Base-by-base conservation (phyloP, 2,113 vertebrate genomes). In the Coptodon rendalli region DNA sequence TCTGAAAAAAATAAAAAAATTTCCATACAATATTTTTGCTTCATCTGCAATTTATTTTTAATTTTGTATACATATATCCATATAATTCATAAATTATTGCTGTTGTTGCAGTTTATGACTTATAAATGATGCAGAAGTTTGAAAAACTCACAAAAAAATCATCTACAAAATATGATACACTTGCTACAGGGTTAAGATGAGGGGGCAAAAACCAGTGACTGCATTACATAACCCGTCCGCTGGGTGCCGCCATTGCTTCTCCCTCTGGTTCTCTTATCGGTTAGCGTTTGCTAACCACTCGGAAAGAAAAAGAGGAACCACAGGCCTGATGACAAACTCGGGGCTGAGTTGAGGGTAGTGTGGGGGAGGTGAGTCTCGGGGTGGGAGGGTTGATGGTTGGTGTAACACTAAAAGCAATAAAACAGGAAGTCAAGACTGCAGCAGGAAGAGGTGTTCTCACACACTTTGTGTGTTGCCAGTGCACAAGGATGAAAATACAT, bases 341-440 rank as follows among this genome's bases (percentile, higher is more conserved):
- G 22, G 17, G 13, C 6, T 80, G 79, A 57, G 31, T 13, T 52
- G 14, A 22, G 53, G 27, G 22, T 4, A n/a, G 40, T 31, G 81
- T 31, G 13, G 52, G 80, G 16, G 48, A 38, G 29, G 52, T 40
- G 12, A 31, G 9, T 16, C 0, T 73, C 3, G 61, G 34, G 34
- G 6, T 40, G 27, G 17, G 40, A 24, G 36, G 34, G 36, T 9
- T 48, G 54, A 48, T 83, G 45, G 29, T 86, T 93, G 86, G 83
- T 78, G 91, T 89, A 95, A 93, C 81, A 17, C 36, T 82, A 80
- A 94, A 93, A 94, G 92, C 63, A 83, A 22, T 81, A 80, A 94
- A 93, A 95, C 93, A 95, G 94, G 94, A 94, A 96, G 90, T 83
- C 24, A 83, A 16, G 76, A 59, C 78, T 85, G 81, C 83, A 88